A percentile compares a stretch with the other conserved stretches of the same genome.
Conservation (phyloP, 2,113 vertebrate genomes). For the Dermatemys mawii region DNA sequence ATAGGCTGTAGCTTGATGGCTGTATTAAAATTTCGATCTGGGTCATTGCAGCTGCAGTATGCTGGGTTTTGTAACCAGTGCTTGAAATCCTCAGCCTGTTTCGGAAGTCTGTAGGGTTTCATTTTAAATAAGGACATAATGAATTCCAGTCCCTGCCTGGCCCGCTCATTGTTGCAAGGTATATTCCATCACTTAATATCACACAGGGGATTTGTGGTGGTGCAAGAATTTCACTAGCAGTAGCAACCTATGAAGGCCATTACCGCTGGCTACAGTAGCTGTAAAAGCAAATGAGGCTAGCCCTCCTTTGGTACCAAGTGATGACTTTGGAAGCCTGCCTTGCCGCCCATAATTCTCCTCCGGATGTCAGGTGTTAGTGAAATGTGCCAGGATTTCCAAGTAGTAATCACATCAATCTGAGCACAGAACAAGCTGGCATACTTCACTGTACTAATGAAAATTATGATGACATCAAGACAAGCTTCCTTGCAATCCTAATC, state of each 20-base stretch:
- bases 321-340: conserved; percentile 10
- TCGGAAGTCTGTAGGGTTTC: fast-evolving
- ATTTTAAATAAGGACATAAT: neutral
- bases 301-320: neutral
- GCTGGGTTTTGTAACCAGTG: neutral
- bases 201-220: conserved; percentile 1
- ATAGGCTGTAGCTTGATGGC: too few species aligned
- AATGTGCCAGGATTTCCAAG: conserved; percentile 45
- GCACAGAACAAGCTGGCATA: conserved; percentile 62
- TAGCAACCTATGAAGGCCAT: conserved; percentile 22
- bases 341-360: conserved; percentile 31
- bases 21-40: neutral
- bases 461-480: conserved; percentile 67
- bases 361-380: conserved; percentile 56
- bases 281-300: neutral
- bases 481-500: conserved; percentile 71
- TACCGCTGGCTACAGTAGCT: conserved; percentile 1
- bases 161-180: neutral
- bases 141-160: neutral
- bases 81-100: neutral
- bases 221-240: conserved; percentile 4
- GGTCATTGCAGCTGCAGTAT: neutral
- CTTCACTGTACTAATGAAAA: conserved; percentile 72
- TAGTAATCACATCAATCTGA: conserved; percentile 62
- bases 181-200: neutral